phyloP scores from a whole-genome alignment of 2,888 invertebrate genomes.

The Drosophila meridionalis region DNA sequence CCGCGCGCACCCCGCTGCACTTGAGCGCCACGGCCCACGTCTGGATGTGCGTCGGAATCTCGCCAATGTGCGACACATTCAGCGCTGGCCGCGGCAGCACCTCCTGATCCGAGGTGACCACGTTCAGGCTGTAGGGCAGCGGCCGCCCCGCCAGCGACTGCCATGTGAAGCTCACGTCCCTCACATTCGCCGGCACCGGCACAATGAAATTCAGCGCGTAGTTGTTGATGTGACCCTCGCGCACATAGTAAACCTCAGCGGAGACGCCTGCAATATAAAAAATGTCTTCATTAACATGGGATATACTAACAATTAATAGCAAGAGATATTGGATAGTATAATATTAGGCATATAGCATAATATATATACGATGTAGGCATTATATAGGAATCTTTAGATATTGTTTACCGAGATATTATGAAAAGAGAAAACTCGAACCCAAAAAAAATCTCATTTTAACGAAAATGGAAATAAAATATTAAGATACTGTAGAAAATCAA shows the following conservation, averaged over 20 bases:
- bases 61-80: constrained; percentile 93
- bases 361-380: no score
- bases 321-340: constrained; percentile 10
- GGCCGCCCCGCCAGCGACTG: constrained; percentile 92
- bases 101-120: constrained; percentile 90
- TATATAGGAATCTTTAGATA: no score
- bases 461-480: no score
- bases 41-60: constrained; percentile 91
- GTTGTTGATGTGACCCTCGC: constrained; percentile 95
- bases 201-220: constrained; percentile 96
- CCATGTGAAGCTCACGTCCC: constrained; percentile 96
- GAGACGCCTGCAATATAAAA: constrained; percentile 88
- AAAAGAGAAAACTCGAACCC: no score
- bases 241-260: constrained; percentile 95
- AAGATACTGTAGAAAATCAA: no score
- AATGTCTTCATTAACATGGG: no score
- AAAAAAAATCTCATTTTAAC: no score
- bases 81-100: constrained; percentile 91
- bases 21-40: constrained; percentile 93
- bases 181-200: constrained; percentile 93
- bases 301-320: neutral
- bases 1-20: constrained; percentile 92
- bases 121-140: constrained; percentile 92
- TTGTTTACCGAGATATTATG: no score
- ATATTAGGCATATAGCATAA: neutral